Evolutionary conservation across 30 jellyfish, hydroid and myxozoan species (phyloP), one percentile per base, ranked within the genome.

Genomic region (Aurelia aurita): DNA sequence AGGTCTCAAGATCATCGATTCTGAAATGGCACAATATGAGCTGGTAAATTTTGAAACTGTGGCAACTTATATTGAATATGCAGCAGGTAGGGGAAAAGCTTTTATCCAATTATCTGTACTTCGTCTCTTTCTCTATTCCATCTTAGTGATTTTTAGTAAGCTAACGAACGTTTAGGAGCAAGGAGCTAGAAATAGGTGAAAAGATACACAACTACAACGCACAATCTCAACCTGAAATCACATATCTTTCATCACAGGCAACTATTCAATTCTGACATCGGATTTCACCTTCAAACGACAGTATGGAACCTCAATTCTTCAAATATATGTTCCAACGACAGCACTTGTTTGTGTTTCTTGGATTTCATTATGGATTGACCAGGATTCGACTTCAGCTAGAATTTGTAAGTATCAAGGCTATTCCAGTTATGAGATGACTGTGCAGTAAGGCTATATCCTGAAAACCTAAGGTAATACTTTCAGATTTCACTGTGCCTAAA

Each of bases 11-110:
- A 71, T 95, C 0, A 4, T 69, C 55, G 96, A 89, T 57, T 58
- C 46, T 20, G 94, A 79, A 44, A 95, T 90, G 98, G 77, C 93
- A 2, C 97, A 95, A 54, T 95, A 71, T 89, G 79, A 74, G 62
- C 62, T 95, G 67, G 58, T 45, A 11, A 84, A 66, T 19, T 85
- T 61, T 51, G 58, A 86, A 43, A 95, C 99, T 14, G 70, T 51
- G 34, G 94, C 55, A 44, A 58, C 80, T 27, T 64, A 63, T 45
- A 49, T 58, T n/a, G 19, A 47, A 1, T 84, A 85, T 68, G 93
- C 89, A 2, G 96, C 99, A 18, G 99, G 99, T 91, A 39, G 10
- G n/a, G n/a, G n/a, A n/a, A n/a, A n/a, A n/a, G n/a, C n/a, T n/a
- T n/a, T n/a, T n/a, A n/a, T n/a, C n/a, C n/a, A n/a, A n/a, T n/a